Base-by-base conservation (phyloP, 2,888 invertebrate species). In the Apoderus coryli region DNA sequence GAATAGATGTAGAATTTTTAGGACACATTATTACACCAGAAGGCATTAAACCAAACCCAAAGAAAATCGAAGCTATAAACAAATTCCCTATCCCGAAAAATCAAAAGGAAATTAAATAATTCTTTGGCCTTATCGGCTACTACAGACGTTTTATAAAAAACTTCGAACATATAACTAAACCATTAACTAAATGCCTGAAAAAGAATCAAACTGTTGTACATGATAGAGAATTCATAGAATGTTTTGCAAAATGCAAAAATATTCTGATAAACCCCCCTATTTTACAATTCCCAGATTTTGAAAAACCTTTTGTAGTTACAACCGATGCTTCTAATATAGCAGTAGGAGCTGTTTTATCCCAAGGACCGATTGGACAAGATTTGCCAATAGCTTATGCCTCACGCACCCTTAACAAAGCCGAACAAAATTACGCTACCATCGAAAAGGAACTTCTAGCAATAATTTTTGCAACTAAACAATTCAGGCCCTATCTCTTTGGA, bases 381-480 rank as follows among this genome's bases (percentile, higher is more conserved):
- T 11, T 32, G 10, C 40, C 43, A 3, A 25, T 44, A 4, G 37
- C 38, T 15, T 44, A 39, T 22, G 41, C 39, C 4, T 35, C 35
- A 9, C 15, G 36, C 19, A 36, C 34, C 6, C 16, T 39, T 3
- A 32, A 35, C 30, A 12, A 29, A 3, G 25, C 35, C 27, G 37
- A 32, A 32, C 28, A 16, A 28, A 33, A 28, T 25, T 41, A 37
- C 22, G 36, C 30, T 22, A 35, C 32, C 5, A 45, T 41, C n/a
- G 43, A 41, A 31, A 44, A 34, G 14, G 44, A 45, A 37, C 22
- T 40, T 9, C 19, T 41, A 27, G 36, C 39, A 2, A 37, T 41
- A n/a, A 33, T 42, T 4, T 44, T 38, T 38, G 29, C 39, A 5
- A 34, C 39, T 1, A 47, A 52, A 39, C 42, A 53, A 34, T 58